Evolutionary conservation across 2,888 invertebrate genomes (phyloP).

Genomic region (Serripes groenlandicus): DNA sequence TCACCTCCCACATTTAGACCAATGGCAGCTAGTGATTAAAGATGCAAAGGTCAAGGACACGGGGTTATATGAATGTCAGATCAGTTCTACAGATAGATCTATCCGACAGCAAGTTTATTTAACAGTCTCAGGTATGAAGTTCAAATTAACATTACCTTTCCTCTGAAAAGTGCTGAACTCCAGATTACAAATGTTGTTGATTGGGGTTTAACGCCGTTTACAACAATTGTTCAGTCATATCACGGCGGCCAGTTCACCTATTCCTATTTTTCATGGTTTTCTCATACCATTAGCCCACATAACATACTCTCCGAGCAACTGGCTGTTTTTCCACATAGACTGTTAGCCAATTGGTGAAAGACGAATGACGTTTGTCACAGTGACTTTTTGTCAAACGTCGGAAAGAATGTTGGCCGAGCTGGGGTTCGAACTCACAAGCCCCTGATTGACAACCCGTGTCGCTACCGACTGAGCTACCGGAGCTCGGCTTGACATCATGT

Average conservation of each 20-base stretch:
- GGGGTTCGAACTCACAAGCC: too few relatives aligned
- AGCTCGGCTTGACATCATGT: too few relatives aligned
- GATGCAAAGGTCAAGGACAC: constrained; percentile 71
- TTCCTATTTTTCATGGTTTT: neutral
- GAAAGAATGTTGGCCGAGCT: too few relatives aligned
- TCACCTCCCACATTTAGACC: constrained; percentile 64
- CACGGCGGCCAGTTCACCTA: neutral
- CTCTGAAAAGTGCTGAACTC: neutral
- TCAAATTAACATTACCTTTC: neutral
- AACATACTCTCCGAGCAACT: too few relatives aligned
- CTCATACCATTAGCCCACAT: too few relatives aligned
- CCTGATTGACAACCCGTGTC: too few relatives aligned
- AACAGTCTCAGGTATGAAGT: constrained; percentile 14
- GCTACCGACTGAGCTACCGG: too few relatives aligned
- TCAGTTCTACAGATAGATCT: constrained; percentile 70
- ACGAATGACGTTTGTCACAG: too few relatives aligned
- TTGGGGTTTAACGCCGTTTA: neutral
- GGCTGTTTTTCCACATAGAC: too few relatives aligned
- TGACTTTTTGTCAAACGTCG: too few relatives aligned
- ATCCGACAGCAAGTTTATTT: constrained; percentile 34
- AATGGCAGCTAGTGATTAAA: constrained; percentile 77
- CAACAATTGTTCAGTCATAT: neutral
- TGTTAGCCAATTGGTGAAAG: too few relatives aligned
- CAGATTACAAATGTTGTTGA: neutral
- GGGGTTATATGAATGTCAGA: constrained; percentile 81